Percentiles rank a stretch among this genome's conserved stretches.
Conservation (phyloP, 2,797 vertebrate species). For the Lacerta bilineata region DNA sequence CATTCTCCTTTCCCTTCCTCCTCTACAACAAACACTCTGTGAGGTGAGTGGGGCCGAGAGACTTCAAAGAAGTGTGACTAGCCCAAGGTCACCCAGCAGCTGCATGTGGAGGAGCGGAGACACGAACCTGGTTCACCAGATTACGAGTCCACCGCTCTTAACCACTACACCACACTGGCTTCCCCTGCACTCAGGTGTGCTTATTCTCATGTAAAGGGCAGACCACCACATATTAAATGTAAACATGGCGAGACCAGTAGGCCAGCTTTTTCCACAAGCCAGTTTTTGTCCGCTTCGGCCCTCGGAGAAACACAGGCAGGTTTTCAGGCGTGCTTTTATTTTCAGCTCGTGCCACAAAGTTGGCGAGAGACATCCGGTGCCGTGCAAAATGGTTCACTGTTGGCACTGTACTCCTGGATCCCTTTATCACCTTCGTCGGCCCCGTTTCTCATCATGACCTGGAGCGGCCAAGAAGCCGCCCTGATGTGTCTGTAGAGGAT, state of each 20-base stretch:
- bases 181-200: no score
- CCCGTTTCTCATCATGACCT: neutral
- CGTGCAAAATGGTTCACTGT: neutral
- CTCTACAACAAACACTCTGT: no score
- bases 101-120: no score
- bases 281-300: fast-evolving
- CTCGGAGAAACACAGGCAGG: neutral
- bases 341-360: constrained; percentile 2
- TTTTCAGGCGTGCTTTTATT: constrained; percentile 62
- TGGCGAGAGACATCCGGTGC: neutral
- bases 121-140: no score
- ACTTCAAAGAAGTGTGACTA: no score
- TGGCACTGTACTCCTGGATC: neutral
- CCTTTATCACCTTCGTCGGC: neutral
- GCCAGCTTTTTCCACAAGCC: neutral
- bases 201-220: no score
- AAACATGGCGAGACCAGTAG: neutral
- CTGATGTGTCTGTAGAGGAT: neutral
- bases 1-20: no score
- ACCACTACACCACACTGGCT: no score
- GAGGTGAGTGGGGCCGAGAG: no score
- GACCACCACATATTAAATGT: neutral
- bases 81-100: no score
- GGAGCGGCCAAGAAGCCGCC: neutral
- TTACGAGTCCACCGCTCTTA: no score